These are phyloP conservation scores for Apoderus coryli DNA, from an alignment of 2,888 invertebrate species.

Conservation along the genomic window DNA sequence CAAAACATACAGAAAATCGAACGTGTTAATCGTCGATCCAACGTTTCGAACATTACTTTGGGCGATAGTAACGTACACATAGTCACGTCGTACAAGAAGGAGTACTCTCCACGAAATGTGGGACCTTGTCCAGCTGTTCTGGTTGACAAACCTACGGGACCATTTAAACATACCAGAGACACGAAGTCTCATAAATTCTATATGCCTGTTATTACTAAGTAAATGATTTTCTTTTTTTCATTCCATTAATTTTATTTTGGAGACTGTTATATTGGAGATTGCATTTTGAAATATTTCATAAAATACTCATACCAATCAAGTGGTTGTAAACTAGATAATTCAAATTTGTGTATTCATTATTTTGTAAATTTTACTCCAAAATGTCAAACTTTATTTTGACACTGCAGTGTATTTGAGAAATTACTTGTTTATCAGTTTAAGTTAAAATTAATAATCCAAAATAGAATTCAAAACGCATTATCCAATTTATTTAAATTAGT, in stretches of 20 bases:
- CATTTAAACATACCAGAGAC: slow-evolving; percentile 72
- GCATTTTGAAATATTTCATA: slow-evolving; percentile 4
- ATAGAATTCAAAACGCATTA: not conserved
- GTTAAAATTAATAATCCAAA: too few species aligned
- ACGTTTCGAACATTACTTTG: slow-evolving; percentile 60
- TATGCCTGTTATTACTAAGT: slow-evolving; percentile 28
- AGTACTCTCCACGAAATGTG: slow-evolving; percentile 52
- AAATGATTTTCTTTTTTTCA: slow-evolving; percentile 10
- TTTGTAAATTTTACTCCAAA: too few species aligned
- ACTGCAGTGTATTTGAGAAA: too few species aligned
- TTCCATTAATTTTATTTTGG: slow-evolving; percentile 11
- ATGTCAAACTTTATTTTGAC: too few species aligned
- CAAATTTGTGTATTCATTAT: not conserved
- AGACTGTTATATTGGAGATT: slow-evolving; percentile 7
- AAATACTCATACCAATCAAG: slow-evolving; percentile 2
- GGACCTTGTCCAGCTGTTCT: slow-evolving; percentile 72
- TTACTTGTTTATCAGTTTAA: too few species aligned
- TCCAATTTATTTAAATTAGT: slow-evolving; percentile 12
- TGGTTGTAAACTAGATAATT: not conserved
- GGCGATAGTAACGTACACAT: slow-evolving; percentile 48
- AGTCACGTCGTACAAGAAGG: slow-evolving; percentile 59
- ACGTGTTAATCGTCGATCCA: slow-evolving; percentile 46
- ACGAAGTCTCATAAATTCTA: slow-evolving; percentile 77
- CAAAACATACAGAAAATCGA: slow-evolving; percentile 39
- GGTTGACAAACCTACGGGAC: slow-evolving; percentile 57